These are phyloP conservation scores for Drosophila parabipectinata DNA, from an alignment of 1,140 invertebrate genomes.

Conservation along the genomic window DNA sequence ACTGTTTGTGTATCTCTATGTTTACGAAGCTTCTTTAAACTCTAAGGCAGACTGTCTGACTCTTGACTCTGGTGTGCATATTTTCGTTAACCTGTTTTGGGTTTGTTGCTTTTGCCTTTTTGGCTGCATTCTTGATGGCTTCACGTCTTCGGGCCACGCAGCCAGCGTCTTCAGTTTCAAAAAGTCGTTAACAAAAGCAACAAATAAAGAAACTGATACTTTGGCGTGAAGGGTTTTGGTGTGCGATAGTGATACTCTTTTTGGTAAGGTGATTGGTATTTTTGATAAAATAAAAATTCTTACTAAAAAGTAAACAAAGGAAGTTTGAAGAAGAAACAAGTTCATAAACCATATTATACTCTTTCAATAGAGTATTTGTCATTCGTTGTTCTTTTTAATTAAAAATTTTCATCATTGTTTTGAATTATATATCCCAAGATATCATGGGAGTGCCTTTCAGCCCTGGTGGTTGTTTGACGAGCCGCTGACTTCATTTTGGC, in stretches of 20 bases:
- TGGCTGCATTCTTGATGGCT: slow-evolving; percentile 65
- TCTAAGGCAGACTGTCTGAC: slow-evolving; percentile 50
- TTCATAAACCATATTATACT: neutral
- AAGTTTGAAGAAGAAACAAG: neutral
- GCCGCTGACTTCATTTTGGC: slow-evolving; percentile 42
- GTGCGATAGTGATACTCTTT: slow-evolving; percentile 46
- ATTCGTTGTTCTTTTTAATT: neutral
- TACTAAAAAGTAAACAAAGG: no score
- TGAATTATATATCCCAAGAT: slow-evolving; percentile 31
- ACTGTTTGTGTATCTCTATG: slow-evolving; percentile 28
- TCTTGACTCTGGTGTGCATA: slow-evolving; percentile 67
- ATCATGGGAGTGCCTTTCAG: slow-evolving; percentile 34
- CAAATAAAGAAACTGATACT: slow-evolving; percentile 42
- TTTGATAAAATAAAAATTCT: neutral
- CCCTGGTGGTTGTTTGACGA: slow-evolving; percentile 12
- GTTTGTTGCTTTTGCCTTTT: slow-evolving; percentile 46
- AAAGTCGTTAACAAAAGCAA: slow-evolving; percentile 50
- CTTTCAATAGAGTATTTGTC: neutral
- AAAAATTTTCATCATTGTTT: slow-evolving; percentile 2
- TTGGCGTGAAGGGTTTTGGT: slow-evolving; percentile 10
- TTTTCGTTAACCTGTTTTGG: slow-evolving; percentile 67
- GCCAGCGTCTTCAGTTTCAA: slow-evolving; percentile 55
- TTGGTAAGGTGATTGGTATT: slow-evolving; percentile 1
- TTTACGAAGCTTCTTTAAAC: slow-evolving; percentile 14
- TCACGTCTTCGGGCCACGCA: slow-evolving; percentile 34